phyloP scores from a whole-genome alignment of 2,888 invertebrate species.

The Pseudococcus jackbeardsleyi region DNA sequence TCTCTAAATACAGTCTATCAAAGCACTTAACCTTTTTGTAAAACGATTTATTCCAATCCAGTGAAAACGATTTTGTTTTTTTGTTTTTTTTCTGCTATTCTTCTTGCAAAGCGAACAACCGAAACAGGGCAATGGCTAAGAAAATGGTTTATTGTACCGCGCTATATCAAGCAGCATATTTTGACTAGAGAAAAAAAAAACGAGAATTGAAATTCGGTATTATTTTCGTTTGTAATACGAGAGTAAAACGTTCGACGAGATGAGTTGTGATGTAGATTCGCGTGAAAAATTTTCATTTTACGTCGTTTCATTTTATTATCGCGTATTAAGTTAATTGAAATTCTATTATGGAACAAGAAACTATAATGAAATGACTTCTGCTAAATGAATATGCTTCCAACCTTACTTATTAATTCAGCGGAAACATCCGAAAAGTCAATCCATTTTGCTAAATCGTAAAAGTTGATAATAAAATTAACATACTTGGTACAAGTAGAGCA shows the following conservation, averaged over 20 bases:
- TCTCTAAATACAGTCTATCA: slow-evolving; percentile 40
- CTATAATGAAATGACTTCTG: not conserved
- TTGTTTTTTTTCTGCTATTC: not conserved
- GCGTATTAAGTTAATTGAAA: not conserved
- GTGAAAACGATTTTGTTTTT: slow-evolving; percentile 31
- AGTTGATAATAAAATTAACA: slow-evolving; percentile 27
- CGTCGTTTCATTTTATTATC: not conserved
- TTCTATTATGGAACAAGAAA: not conserved
- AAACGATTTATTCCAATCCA: slow-evolving; percentile 45
- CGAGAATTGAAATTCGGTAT: not conserved
- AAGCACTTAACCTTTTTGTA: slow-evolving; percentile 39
- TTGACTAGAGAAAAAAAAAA: not conserved
- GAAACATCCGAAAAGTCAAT: slow-evolving; percentile 20
- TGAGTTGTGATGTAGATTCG: not conserved
- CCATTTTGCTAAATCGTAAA: not conserved
- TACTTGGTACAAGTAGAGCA: not conserved
- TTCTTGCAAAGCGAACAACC: not conserved
- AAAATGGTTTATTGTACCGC: slow-evolving; percentile 19
- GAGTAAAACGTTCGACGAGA: not conserved
- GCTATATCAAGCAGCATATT: not conserved
- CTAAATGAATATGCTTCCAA: not conserved
- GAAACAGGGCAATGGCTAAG: not conserved
- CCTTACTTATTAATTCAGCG: slow-evolving; percentile 8
- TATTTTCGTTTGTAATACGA: not conserved
- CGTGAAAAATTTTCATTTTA: not conserved